phyloP scores from a whole-genome alignment of 2,797 vertebrate species.

The Eidolon dupreanum region DNA sequence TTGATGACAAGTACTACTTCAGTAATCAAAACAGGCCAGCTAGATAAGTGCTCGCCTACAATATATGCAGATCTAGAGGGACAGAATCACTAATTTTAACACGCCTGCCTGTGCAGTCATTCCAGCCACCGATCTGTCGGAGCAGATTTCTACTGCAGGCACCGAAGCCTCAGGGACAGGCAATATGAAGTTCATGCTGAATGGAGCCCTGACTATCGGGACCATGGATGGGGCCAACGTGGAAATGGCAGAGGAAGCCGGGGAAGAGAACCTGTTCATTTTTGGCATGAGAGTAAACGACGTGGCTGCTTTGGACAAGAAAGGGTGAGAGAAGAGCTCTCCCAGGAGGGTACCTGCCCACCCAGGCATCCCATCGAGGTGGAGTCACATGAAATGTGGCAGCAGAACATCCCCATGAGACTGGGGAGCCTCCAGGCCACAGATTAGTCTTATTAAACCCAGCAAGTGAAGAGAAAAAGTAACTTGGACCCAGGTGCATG shows the following conservation, averaged over 20 bases:
- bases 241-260: conserved; percentile 98
- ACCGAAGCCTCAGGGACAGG: conserved; percentile 97
- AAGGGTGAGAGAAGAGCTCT: conserved; percentile 88
- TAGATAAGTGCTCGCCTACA: not conserved
- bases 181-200: conserved; percentile 99
- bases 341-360: not conserved
- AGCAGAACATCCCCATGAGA: not conserved
- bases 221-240: conserved; percentile 99
- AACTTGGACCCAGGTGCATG: not conserved
- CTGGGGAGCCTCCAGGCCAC: not conserved
- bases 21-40: not conserved
- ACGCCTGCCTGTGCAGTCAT: conserved; percentile 88
- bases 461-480: not conserved
- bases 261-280: conserved; percentile 97
- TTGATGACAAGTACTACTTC: not conserved
- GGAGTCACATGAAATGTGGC: not conserved
- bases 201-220: conserved; percentile 96
- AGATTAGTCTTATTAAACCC: not conserved
- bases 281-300: conserved; percentile 97
- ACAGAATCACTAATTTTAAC: accelerated
- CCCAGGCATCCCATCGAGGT: not conserved
- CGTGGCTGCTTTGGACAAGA: conserved; percentile 91
- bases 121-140: conserved; percentile 95
- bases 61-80: not conserved
- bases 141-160: conserved; percentile 98